These are phyloP conservation scores for Melanogrammus aeglefinus DNA, from an alignment of 2,797 vertebrate species.

Conservation along the genomic window DNA sequence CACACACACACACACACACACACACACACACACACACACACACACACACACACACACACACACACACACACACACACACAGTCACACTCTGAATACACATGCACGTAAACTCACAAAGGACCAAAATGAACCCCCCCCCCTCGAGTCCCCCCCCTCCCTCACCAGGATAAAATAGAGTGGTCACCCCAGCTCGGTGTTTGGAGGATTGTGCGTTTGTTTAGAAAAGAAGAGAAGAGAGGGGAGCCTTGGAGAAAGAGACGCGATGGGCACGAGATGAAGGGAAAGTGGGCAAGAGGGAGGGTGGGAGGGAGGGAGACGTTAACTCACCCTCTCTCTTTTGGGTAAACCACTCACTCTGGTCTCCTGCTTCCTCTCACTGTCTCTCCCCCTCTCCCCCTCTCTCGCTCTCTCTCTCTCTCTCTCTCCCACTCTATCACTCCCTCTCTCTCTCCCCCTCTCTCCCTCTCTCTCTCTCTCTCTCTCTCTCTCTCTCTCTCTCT, in stretches of 20 bases:
- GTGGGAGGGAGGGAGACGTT: slow-evolving; percentile 19
- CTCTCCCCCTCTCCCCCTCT: slow-evolving; percentile 34
- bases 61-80: slow-evolving; percentile 14
- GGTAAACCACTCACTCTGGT: background rate
- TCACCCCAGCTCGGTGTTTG: slow-evolving; percentile 62
- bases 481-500: slow-evolving; percentile 31
- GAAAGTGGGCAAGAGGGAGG: background rate
- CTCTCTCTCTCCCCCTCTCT: slow-evolving; percentile 36
- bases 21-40: slow-evolving; percentile 16
- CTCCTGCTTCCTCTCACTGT: slow-evolving; percentile 3
- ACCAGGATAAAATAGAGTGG: slow-evolving; percentile 73
- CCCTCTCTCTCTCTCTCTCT: background rate
- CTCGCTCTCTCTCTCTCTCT: background rate
- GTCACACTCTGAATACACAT: background rate
- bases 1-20: slow-evolving; percentile 4
- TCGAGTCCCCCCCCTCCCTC: slow-evolving; percentile 54
- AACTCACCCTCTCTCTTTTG: slow-evolving; percentile 23
- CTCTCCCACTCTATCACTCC: background rate
- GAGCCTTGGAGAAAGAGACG: background rate
- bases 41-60: slow-evolving; percentile 7
- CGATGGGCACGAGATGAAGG: too few species aligned
- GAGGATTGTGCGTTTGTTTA: slow-evolving; percentile 71
- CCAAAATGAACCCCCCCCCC: slow-evolving; percentile 56
- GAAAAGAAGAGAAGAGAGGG: slow-evolving; percentile 28
- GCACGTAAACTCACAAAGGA: slow-evolving; percentile 13